These are phyloP conservation scores for Phlogophora meticulosa DNA, from an alignment of 2,888 invertebrate genomes.

Conservation along the genomic window DNA sequence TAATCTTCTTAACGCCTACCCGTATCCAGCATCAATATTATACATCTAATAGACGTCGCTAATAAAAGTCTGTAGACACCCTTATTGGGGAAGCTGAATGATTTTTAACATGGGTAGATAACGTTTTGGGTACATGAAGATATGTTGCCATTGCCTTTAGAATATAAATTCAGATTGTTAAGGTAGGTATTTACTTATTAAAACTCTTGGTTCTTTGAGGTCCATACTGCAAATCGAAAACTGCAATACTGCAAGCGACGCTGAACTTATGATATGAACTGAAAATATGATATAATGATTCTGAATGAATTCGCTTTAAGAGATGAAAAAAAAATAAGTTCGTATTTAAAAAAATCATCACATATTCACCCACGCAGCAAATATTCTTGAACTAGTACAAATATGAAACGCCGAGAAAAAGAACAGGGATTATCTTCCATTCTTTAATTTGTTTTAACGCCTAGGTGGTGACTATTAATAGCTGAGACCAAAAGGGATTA, in stretches of 20 bases:
- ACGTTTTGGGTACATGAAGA: not conserved
- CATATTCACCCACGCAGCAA: not conserved
- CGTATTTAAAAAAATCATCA: too few species aligned
- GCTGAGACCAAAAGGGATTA: constrained; percentile 21
- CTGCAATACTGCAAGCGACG: too few species aligned
- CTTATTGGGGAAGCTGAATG: constrained; percentile 31
- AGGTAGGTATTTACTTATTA: too few species aligned
- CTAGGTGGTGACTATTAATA: constrained; percentile 2
- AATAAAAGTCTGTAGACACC: constrained; percentile 58
- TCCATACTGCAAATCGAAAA: too few species aligned
- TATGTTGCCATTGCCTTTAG: not conserved
- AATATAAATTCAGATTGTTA: too few species aligned
- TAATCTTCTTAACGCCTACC: constrained; percentile 65
- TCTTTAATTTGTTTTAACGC: not conserved
- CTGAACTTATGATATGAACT: too few species aligned
- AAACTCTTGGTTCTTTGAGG: too few species aligned
- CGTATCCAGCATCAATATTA: constrained; percentile 61
- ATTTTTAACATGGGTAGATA: constrained; percentile 23
- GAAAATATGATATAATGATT: too few species aligned
- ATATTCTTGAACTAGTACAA: constrained; percentile 3
- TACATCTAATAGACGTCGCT: constrained; percentile 58
- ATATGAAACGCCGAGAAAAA: not conserved
- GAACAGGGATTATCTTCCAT: not conserved
- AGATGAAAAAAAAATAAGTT: too few species aligned
- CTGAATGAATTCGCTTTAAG: too few species aligned